Evolutionary conservation across 2,888 invertebrate species (phyloP).

Genomic region (Onthophagus sagittarius): DNA sequence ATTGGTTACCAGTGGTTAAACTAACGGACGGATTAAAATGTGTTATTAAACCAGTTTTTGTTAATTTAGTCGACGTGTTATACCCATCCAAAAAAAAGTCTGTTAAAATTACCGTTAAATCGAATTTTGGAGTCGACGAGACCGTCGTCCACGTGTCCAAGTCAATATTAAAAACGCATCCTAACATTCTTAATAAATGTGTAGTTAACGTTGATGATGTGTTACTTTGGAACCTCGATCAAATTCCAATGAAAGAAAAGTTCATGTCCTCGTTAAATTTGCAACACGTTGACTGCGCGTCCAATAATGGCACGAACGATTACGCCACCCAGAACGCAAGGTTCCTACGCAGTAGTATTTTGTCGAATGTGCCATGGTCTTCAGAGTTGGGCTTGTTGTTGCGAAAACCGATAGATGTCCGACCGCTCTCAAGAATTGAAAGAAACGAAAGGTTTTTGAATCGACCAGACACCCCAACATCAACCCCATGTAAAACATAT

Average conservation of each 20-base stretch:
- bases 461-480: background rate
- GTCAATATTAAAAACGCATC: background rate
- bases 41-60: background rate
- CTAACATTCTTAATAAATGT: background rate
- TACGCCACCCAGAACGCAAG: background rate
- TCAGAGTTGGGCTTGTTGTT: background rate
- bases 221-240: background rate
- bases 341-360: background rate
- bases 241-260: background rate
- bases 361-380: background rate
- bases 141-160: background rate
- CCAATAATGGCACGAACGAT: background rate
- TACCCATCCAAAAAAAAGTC: background rate
- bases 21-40: background rate
- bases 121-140: background rate
- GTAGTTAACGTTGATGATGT: background rate
- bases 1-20: background rate
- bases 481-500: background rate
- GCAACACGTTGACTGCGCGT: background rate
- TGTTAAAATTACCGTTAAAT: background rate
- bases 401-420: background rate
- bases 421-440: background rate
- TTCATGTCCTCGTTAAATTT: background rate
- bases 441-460: background rate
- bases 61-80: background rate